Percentiles rank a stretch among this genome's conserved stretches.
Conservation (phyloP, 1,140 invertebrate genomes). For the Drosophila biarmipes region DNA sequence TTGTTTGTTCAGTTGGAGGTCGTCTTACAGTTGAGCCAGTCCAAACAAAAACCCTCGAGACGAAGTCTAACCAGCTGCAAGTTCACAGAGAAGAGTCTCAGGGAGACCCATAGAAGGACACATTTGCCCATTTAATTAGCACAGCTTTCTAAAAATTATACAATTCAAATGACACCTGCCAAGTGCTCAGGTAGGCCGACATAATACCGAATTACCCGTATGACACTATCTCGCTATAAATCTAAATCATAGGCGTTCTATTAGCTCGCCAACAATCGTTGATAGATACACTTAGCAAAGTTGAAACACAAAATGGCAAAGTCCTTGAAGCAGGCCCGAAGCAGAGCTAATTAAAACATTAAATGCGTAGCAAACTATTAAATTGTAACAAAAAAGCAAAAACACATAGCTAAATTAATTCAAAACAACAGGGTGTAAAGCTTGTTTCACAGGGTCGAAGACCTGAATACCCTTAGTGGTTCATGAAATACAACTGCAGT, state of each 20-base stretch:
- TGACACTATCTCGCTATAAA: conserved; percentile 53
- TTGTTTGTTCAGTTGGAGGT: conserved; percentile 68
- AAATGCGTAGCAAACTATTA: conserved; percentile 69
- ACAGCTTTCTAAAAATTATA: conserved; percentile 45
- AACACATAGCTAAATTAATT: conserved; percentile 23
- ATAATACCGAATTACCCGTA: conserved; percentile 53
- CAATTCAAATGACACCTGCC: conserved; percentile 66
- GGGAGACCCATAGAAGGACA: conserved; percentile 26
- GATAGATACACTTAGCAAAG: conserved; percentile 32
- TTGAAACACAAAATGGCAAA: conserved; percentile 22
- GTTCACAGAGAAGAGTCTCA: conserved; percentile 20
- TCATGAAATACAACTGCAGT: background rate
- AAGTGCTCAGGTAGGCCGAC: conserved; percentile 21
- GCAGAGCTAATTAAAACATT: conserved; percentile 78
- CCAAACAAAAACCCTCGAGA: conserved; percentile 39
- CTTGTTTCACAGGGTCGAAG: background rate
- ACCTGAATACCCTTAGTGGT: conserved; percentile 8
- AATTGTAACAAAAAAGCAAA: conserved; percentile 10
- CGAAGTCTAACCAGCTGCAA: conserved; percentile 13
- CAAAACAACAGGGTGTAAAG: conserved; percentile 18
- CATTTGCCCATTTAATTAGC: conserved; percentile 47
- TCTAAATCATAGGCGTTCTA: conserved; percentile 52
- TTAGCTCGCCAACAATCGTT: conserved; percentile 52
- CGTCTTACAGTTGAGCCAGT: conserved; percentile 35
- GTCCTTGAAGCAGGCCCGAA: conserved; percentile 61